These are phyloP conservation scores for Eustalomyia histrio DNA, from an alignment of 2,888 invertebrate species.

Conservation along the genomic window DNA sequence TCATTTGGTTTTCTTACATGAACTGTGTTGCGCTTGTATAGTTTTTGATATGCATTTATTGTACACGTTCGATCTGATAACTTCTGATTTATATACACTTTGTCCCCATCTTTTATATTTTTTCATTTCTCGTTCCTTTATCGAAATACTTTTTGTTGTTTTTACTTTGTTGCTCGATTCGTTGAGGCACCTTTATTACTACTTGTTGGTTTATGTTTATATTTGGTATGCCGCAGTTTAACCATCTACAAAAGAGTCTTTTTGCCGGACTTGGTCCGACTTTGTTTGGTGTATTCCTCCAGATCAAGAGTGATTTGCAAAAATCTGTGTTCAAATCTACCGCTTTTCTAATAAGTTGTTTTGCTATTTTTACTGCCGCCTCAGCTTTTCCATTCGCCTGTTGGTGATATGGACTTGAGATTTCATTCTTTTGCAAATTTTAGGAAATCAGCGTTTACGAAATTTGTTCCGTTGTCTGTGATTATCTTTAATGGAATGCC, in stretches of 20 bases:
- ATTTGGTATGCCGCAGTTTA: slow-evolving; percentile 5
- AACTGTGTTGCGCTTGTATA: too few species aligned
- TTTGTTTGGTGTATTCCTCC: slow-evolving; percentile 18
- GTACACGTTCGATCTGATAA: too few species aligned
- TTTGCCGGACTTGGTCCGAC: not conserved
- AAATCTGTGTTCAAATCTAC: slow-evolving; percentile 13
- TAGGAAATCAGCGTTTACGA: slow-evolving; percentile 17
- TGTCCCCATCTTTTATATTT: not conserved
- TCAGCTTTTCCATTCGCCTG: slow-evolving; percentile 46
- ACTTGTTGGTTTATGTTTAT: not conserved
- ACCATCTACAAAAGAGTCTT: slow-evolving; percentile 16
- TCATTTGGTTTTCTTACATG: too few species aligned
- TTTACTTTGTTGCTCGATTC: not conserved
- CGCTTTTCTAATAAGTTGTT: slow-evolving; percentile 1
- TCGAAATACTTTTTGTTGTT: slow-evolving; percentile 18
- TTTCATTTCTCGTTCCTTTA: not conserved
- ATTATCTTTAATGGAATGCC: slow-evolving; percentile 48
- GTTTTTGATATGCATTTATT: too few species aligned
- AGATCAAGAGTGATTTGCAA: slow-evolving; percentile 11
- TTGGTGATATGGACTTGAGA: slow-evolving; percentile 45
- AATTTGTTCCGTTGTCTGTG: slow-evolving; percentile 35
- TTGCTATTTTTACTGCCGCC: slow-evolving; percentile 33
- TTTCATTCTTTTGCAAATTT: slow-evolving; percentile 21
- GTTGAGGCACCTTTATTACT: not conserved
- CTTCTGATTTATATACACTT: too few species aligned